Conservation (phyloP, 1,140 invertebrate genomes). For the Lutraria rhynchaena region DNA sequence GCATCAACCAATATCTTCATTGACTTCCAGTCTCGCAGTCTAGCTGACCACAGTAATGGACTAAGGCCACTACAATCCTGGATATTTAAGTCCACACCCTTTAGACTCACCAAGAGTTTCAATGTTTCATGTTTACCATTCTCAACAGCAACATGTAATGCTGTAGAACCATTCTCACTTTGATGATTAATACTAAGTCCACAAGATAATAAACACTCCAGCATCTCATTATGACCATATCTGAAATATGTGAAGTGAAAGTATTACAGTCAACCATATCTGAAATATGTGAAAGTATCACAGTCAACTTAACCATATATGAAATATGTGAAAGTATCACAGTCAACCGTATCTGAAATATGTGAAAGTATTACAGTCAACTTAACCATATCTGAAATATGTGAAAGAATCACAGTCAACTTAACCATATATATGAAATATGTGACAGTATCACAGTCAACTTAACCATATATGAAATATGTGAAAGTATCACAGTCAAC, state of each 20-base stretch:
- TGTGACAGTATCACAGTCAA: too few species aligned
- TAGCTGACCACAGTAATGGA: slow-evolving; percentile 29
- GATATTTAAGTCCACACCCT: slow-evolving; percentile 44
- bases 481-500: too few species aligned
- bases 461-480: too few species aligned
- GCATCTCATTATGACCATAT: slow-evolving; percentile 49
- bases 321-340: too few species aligned
- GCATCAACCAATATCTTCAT: slow-evolving; percentile 46
- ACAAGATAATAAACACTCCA: slow-evolving; percentile 24
- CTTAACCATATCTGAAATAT: too few species aligned
- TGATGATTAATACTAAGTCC: slow-evolving; percentile 45
- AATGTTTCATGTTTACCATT: slow-evolving; percentile 40
- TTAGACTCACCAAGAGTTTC: slow-evolving; percentile 6
- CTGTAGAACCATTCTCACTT: slow-evolving; percentile 50
- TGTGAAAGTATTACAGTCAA: too few species aligned
- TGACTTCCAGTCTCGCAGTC: slow-evolving; percentile 26
- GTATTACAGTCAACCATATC: too few species aligned
- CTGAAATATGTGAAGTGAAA: neutral
- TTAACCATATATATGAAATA: too few species aligned
- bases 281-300: too few species aligned
- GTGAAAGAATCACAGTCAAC: too few species aligned
- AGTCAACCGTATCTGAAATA: too few species aligned
- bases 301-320: too few species aligned
- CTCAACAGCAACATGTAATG: slow-evolving; percentile 49
- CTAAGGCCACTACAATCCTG: slow-evolving; percentile 45